Percentiles rank a stretch among this genome's conserved stretches.
Conservation (phyloP, 2,888 invertebrate species). For the Netelia virgata region DNA sequence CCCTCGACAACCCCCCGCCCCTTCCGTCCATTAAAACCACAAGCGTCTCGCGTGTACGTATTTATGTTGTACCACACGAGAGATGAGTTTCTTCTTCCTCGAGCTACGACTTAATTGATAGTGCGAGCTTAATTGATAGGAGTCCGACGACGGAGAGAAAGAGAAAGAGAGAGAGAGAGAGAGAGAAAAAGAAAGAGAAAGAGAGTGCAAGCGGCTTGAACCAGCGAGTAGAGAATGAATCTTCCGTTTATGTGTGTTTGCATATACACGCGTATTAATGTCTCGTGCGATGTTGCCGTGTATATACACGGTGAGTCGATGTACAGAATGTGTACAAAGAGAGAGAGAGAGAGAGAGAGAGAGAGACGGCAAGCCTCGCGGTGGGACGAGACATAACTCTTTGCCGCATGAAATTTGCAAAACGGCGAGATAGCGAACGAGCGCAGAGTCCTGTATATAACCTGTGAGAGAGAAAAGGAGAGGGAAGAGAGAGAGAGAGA, state of each 20-base stretch:
- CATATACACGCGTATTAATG: slow-evolving; percentile 59
- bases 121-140: slow-evolving; percentile 77
- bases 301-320: not conserved
- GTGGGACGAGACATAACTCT: slow-evolving; percentile 70
- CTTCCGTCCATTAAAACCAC: slow-evolving; percentile 6
- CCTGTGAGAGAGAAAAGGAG: slow-evolving; percentile 48
- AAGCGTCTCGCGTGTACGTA: slow-evolving; percentile 16
- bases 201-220: slow-evolving; percentile 19
- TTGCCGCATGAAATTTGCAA: slow-evolving; percentile 79
- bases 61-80: slow-evolving; percentile 31
- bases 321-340: slow-evolving; percentile 32
- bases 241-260: slow-evolving; percentile 56
- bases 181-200: slow-evolving; percentile 34
- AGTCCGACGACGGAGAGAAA: slow-evolving; percentile 74
- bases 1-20: not conserved
- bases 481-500: slow-evolving; percentile 8
- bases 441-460: slow-evolving; percentile 74
- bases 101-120: slow-evolving; percentile 67
- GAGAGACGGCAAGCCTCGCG: slow-evolving; percentile 41
- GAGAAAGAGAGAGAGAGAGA: slow-evolving; percentile 36
- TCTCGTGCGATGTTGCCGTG: slow-evolving; percentile 47
- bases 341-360: slow-evolving; percentile 9
- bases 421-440: slow-evolving; percentile 80
- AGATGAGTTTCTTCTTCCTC: slow-evolving; percentile 60
- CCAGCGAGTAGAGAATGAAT: slow-evolving; percentile 50